These are phyloP conservation scores for Percopsis omiscomaycus DNA, from an alignment of 2,797 vertebrate genomes.

Conservation along the genomic window DNA sequence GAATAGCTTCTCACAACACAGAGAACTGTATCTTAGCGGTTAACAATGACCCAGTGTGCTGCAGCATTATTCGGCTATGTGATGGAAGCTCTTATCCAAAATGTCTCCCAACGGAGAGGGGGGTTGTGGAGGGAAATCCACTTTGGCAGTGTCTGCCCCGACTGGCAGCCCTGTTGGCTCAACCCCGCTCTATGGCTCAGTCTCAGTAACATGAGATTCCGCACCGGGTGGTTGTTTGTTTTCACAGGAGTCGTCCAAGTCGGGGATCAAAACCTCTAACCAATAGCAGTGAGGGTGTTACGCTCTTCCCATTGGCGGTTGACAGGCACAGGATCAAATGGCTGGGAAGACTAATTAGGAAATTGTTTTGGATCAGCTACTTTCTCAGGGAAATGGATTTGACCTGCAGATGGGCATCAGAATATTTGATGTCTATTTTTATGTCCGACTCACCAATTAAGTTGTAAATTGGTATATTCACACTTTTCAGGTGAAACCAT, in stretches of 20 bases:
- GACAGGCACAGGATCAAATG: constrained; percentile 17
- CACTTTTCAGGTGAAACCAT: too few relatives aligned
- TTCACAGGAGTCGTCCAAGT: neutral
- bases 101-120: neutral
- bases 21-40: constrained; percentile 9
- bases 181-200: too few relatives aligned
- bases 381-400: constrained; percentile 18
- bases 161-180: too few relatives aligned
- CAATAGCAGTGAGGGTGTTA: neutral
- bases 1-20: constrained; percentile 28
- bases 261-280: constrained; percentile 10
- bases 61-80: neutral
- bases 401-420: neutral
- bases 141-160: neutral
- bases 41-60: constrained; percentile 32
- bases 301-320: constrained; percentile 22
- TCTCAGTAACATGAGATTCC: too few relatives aligned
- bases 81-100: neutral
- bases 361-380: constrained; percentile 23
- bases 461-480: too few relatives aligned
- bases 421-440: too few relatives aligned
- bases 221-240: neutral
- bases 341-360: constrained; percentile 5
- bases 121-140: neutral
- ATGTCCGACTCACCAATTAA: too few relatives aligned